These are phyloP conservation scores for Polyergus mexicanus DNA, from an alignment of 1,140 invertebrate genomes.

Conservation along the genomic window DNA sequence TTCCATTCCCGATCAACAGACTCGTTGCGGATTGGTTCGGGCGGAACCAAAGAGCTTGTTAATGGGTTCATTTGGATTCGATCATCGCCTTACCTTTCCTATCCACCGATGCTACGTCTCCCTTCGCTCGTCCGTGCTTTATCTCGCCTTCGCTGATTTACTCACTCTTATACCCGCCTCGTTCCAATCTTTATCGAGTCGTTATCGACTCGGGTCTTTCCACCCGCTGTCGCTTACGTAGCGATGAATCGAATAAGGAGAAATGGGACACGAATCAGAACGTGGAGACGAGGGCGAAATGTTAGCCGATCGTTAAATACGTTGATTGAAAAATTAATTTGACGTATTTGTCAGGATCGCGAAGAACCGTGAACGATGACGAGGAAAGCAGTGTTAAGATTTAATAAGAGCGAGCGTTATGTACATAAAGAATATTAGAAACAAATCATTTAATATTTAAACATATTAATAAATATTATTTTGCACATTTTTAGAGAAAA, in stretches of 20 bases:
- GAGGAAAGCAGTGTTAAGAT: background rate
- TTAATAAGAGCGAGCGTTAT: background rate
- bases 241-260: slow-evolving; percentile 41
- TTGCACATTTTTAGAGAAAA: background rate
- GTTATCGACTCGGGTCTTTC: slow-evolving; percentile 35
- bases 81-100: slow-evolving; percentile 82
- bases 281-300: background rate
- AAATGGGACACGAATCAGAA: background rate
- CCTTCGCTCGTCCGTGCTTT: slow-evolving; percentile 43
- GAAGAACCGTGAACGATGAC: background rate
- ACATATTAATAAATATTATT: background rate
- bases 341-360: slow-evolving; percentile 64
- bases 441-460: background rate
- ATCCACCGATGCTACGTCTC: slow-evolving; percentile 54
- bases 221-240: slow-evolving; percentile 43
- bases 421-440: background rate
- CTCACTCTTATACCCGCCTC: slow-evolving; percentile 47
- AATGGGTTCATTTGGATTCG: slow-evolving; percentile 86
- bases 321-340: slow-evolving; percentile 73
- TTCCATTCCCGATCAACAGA: slow-evolving; percentile 2
- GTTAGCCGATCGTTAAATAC: slow-evolving; percentile 56
- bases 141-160: slow-evolving; percentile 63
- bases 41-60: slow-evolving; percentile 83
- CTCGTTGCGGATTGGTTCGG: slow-evolving; percentile 62
- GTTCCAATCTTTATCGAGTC: slow-evolving; percentile 60